Evolutionary conservation across 2,797 vertebrate genomes (phyloP), one percentile per base, ranked within the genome.

Genomic region (Synanceia verrucosa): DNA sequence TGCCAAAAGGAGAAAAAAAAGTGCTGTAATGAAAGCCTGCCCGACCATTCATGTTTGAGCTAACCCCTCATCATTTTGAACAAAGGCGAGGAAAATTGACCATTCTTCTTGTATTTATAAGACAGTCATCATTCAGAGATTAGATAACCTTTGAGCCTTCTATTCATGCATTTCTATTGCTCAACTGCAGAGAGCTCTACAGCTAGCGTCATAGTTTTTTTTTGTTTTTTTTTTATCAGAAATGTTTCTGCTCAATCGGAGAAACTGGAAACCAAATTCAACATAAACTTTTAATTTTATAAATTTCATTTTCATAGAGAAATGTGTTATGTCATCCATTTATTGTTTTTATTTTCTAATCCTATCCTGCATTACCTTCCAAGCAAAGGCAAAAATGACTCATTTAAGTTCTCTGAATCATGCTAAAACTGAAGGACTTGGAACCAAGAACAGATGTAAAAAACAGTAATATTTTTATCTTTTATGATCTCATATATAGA

Each of bases 241-340:
- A 81, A 73, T 59, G 33, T 72, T 71, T 76, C 19, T 74, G 52
- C 76, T 85, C 18, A 82, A 83, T 79, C 80, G 58, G 84, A 88
- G 83, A 84, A 53, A 73, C 68, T 56, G 61, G 31, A 82, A 85
- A 82, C 80, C 48, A 79, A 83, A 84, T 87, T 82, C 74, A 70
- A 61, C 71, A 52, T 81, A 83, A 87, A 51, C 72, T 75, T 83
- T 74, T 93, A 91, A 91, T 93, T 81, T 79, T 63, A 65, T 70
- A 86, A 81, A 91, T 87, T 82, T 77, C 70, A 85, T 92, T 92
- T 88, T 92, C 76, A 76, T 31, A 28, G 31, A 70, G 71, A 79
- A 82, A 87, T 71, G 82, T 78, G 83, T 82, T 84, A 79, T 65
- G 41, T 36, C 19, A 70, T 55, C 9, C 12, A 65, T 64, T 47